phyloP scores from a whole-genome alignment of 2,113 vertebrate species.

The Festucalex cinctus region DNA sequence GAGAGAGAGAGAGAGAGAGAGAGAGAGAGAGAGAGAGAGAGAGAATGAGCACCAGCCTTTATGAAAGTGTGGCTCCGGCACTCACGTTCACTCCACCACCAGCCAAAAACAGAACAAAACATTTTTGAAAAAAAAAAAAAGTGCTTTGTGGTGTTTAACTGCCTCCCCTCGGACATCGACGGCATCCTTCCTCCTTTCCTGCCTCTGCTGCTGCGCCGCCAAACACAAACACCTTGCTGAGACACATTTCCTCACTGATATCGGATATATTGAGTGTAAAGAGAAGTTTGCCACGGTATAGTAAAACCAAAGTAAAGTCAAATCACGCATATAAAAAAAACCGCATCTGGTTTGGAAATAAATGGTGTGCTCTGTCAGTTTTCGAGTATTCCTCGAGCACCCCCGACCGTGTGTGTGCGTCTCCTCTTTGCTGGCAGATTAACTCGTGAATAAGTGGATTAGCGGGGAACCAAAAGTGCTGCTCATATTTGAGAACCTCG shows the following conservation, averaged over 20 bases:
- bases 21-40: constrained; percentile 11
- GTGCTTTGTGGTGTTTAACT: constrained; percentile 74
- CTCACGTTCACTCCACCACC: constrained; percentile 77
- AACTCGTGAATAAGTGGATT: constrained; percentile 80
- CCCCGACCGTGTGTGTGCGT: neutral
- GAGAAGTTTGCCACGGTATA: no score
- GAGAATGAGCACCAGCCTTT: constrained; percentile 64
- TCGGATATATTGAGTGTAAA: neutral
- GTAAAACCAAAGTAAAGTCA: neutral
- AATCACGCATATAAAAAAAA: neutral
- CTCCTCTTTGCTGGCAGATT: constrained; percentile 69
- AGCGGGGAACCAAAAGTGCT: constrained; percentile 78
- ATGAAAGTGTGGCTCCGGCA: constrained; percentile 78
- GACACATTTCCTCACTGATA: neutral
- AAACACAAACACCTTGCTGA: constrained; percentile 44
- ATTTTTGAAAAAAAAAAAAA: constrained; percentile 20
- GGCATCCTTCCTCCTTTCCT: constrained; percentile 60
- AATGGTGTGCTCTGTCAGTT: no score
- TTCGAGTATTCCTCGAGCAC: neutral
- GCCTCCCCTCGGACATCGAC: constrained; percentile 71
- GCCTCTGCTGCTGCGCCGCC: constrained; percentile 55
- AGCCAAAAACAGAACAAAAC: neutral
- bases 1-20: constrained; percentile 28
- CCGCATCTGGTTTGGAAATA: no score
- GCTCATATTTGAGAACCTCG: constrained; percentile 75